Percentiles rank a stretch among this genome's conserved stretches.
Evolutionary conservation across 2,113 vertebrate genomes (phyloP).

Genomic region (Hiodon tergisus): DNA sequence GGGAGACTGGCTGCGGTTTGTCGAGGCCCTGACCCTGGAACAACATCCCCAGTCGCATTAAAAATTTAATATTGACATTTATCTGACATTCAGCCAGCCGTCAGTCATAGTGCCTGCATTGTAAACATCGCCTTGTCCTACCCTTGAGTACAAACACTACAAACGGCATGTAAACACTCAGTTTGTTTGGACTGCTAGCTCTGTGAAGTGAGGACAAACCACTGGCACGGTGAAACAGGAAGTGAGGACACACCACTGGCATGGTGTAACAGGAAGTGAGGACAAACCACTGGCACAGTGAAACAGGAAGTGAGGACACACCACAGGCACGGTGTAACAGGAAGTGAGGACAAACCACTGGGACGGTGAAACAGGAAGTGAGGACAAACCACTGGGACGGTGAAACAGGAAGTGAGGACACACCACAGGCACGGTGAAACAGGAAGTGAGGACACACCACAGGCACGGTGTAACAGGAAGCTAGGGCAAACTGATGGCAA

Average conservation of each 20-base stretch:
- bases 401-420: background rate
- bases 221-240: background rate
- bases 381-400: background rate
- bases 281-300: background rate
- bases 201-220: too few species aligned
- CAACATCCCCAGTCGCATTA: background rate
- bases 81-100: background rate
- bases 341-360: background rate
- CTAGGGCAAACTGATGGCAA: background rate
- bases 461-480: background rate
- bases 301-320: background rate
- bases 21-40: conserved; percentile 63
- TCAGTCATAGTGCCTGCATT: background rate
- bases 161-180: background rate
- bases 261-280: background rate
- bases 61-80: background rate
- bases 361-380: background rate
- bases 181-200: background rate
- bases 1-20: conserved; percentile 79
- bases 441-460: background rate
- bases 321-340: background rate
- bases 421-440: background rate
- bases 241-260: background rate
- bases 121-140: background rate
- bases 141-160: background rate